These are phyloP conservation scores for Nephrocerus scutellatus DNA, from an alignment of 2,888 invertebrate species.

Conservation along the genomic window DNA sequence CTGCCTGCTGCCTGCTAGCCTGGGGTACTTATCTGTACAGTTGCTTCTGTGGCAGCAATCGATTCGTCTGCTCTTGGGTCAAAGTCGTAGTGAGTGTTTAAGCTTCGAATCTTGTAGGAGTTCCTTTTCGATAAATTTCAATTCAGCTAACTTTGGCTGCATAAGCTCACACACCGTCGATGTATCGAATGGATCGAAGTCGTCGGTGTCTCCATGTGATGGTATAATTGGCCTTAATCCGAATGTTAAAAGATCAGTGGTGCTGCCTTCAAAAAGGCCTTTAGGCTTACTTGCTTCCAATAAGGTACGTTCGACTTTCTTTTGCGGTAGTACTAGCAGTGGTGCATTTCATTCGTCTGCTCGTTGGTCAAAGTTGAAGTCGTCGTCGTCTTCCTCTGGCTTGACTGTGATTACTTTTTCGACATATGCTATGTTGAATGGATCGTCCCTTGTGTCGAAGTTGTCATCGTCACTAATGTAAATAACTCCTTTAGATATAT, in stretches of 20 bases:
- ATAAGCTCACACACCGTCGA: constrained; percentile 65
- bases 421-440: constrained; percentile 79
- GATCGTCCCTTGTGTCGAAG: constrained; percentile 58
- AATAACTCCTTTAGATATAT: constrained; percentile 37
- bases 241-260: constrained; percentile 64
- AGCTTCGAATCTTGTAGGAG: constrained; percentile 54
- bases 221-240: constrained; percentile 64
- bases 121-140: constrained; percentile 72
- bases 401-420: constrained; percentile 57
- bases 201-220: constrained; percentile 48
- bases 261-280: constrained; percentile 70
- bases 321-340: constrained; percentile 22
- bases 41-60: constrained; percentile 15
- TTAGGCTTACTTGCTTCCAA: constrained; percentile 51
- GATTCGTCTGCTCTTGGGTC: constrained; percentile 64
- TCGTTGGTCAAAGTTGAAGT: constrained; percentile 57
- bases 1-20: constrained; percentile 54
- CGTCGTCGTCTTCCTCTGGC: constrained; percentile 45
- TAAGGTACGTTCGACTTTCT: constrained; percentile 52
- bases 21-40: constrained; percentile 19
- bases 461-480: constrained; percentile 49
- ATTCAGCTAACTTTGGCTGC: constrained; percentile 69
- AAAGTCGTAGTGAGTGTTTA: constrained; percentile 60
- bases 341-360: constrained; percentile 52
- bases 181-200: constrained; percentile 81